Conservation (phyloP, 2,888 invertebrate genomes). For the Perizoma affinitatum region DNA sequence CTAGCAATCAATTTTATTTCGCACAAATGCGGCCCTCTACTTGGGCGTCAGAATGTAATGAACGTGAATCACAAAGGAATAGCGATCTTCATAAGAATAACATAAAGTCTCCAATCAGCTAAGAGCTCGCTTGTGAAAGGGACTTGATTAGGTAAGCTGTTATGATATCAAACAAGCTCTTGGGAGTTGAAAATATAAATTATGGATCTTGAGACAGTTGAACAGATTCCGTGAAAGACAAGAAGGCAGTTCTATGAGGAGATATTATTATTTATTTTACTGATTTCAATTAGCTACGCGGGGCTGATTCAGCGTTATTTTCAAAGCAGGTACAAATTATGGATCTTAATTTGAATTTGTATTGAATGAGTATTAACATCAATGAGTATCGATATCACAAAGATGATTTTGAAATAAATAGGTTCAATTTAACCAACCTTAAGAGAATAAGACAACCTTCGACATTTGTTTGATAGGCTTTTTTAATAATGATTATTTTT, state of each 20-base stretch:
- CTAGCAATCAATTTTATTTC: slow-evolving; percentile 39
- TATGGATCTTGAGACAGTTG: slow-evolving; percentile 24
- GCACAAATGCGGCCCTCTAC: slow-evolving; percentile 39
- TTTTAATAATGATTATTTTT: no score
- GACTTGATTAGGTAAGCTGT: slow-evolving; percentile 43
- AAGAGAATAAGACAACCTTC: no score
- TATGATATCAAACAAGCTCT: slow-evolving; percentile 34
- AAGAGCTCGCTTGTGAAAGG: slow-evolving; percentile 36
- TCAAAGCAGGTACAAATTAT: background rate
- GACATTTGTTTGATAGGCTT: no score
- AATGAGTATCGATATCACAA: no score
- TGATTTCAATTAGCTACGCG: background rate
- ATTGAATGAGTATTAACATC: no score
- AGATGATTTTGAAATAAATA: no score
- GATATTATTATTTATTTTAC: background rate
- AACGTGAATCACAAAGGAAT: slow-evolving; percentile 39
- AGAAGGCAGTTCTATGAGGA: background rate
- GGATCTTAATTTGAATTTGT: background rate
- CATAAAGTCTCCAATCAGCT: slow-evolving; percentile 38
- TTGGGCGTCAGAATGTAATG: slow-evolving; percentile 42
- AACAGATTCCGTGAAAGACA: slow-evolving; percentile 29
- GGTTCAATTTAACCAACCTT: no score
- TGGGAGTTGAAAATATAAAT: slow-evolving; percentile 24
- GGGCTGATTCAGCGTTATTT: background rate
- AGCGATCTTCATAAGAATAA: slow-evolving; percentile 32